These are phyloP conservation scores for Anniella stebbinsi DNA, from an alignment of 2,797 vertebrate genomes.

Conservation along the genomic window DNA sequence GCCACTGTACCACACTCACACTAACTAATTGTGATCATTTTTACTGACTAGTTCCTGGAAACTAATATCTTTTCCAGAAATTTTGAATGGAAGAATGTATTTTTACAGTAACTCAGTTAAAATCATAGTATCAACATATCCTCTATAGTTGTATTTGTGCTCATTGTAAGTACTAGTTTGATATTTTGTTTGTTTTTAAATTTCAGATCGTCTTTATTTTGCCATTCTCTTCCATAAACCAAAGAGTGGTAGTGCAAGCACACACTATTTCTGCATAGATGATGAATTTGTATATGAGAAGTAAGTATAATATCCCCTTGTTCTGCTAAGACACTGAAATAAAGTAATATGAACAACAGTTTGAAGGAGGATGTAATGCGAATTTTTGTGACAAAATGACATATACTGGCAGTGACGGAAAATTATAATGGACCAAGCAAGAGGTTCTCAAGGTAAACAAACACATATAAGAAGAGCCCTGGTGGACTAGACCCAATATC, in stretches of 20 bases:
- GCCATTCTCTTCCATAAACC: slow-evolving; percentile 93
- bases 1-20: not conserved
- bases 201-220: slow-evolving; percentile 96
- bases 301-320: slow-evolving; percentile 81
- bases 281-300: slow-evolving; percentile 97
- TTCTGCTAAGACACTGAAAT: slow-evolving; percentile 17
- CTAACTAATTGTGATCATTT: not conserved
- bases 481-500: no score
- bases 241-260: slow-evolving; percentile 88
- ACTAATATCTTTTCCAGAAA: not conserved
- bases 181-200: slow-evolving; percentile 56
- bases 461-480: not conserved
- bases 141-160: slow-evolving; percentile 45
- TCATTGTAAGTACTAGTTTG: slow-evolving; percentile 46
- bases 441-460: no score
- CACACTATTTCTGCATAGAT: slow-evolving; percentile 96
- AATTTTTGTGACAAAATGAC: not conserved
- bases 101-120: not conserved
- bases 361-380: slow-evolving; percentile 19
- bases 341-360: slow-evolving; percentile 22
- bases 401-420: not conserved
- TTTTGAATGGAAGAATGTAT: slow-evolving; percentile 12
- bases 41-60: slow-evolving; percentile 15
- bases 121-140: not conserved
- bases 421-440: not conserved